Evolutionary conservation across 1,140 invertebrate genomes (phyloP), one percentile per base, ranked within the genome.

Genomic region (Calliopsis andreniformis): DNA sequence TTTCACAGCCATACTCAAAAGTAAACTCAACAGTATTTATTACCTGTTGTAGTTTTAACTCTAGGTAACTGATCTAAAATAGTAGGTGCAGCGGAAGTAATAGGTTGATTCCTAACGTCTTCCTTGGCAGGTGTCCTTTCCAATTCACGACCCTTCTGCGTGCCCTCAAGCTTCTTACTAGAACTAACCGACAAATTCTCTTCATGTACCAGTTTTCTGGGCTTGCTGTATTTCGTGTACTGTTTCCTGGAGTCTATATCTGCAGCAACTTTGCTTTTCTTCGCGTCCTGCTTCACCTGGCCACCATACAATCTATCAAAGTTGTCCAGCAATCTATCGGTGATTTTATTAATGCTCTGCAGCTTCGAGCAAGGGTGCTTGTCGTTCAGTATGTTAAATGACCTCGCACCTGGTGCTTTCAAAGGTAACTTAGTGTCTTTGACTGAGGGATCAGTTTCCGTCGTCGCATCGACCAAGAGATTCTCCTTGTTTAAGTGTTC

Each of bases 141-240:
- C 8, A 76, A 25, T 0, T 76, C 64, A 2, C 55, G 73, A 12
- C 73, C 73, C 3, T 18, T 61, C 6, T 59, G 53, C 14, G 7
- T 4, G 1, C 64, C 66, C 16, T 76, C 64, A 7, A 68, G 3
- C 35, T 43, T 76, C 20, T 51, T 69, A 2, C 49, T 49, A n/a
- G 55, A 76, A 10, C 0, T 28, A 0, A 7, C n/a, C n/a, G 43
- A 51, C 16, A 18, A 0, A 20, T 32, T 25, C 4, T 39, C 55
- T 5, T 69, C 55, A 0, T 53, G 32, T 0, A 4, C 0, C 51
- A 14, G 6, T 16, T 51, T 32, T 25, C 18, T 61, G 1, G 39
- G 39, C 10, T 14, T 67, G 7, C 62, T 75, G 6, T 67, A 75
- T 2, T 67, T 75, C 10, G 45, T 75, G 2, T 58, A 25, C 4